Evolutionary conservation across 2,797 vertebrate species (phyloP).

Genomic region (Sarcophilus harrisii): DNA sequence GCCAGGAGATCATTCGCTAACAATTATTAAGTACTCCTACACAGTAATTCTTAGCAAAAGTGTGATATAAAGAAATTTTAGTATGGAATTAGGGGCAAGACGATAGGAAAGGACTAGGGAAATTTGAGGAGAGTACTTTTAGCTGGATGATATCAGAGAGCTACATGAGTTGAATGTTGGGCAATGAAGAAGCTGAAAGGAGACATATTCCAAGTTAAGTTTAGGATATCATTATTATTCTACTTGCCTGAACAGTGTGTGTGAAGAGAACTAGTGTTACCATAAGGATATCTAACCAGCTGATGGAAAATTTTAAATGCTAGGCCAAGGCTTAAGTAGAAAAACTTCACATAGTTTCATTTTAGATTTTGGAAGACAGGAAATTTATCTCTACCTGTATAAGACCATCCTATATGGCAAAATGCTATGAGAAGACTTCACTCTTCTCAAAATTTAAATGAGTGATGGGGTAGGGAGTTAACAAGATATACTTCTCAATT

Average conservation of each 20-base stretch:
- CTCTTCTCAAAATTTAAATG: neutral
- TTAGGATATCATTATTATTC: neutral
- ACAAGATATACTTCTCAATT: neutral
- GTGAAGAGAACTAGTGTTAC: neutral
- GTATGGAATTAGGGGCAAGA: neutral
- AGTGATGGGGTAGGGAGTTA: neutral
- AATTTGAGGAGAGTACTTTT: neutral
- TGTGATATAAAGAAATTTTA: neutral
- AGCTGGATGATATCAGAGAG: neutral
- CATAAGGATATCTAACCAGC: neutral
- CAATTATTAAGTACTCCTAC: neutral
- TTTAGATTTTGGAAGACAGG: neutral
- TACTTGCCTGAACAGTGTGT: neutral
- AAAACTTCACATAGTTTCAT: neutral
- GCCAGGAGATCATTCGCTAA: neutral
- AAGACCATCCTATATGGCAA: neutral
- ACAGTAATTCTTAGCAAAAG: neutral
- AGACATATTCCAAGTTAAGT: neutral
- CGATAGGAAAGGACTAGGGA: neutral
- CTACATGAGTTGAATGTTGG: neutral
- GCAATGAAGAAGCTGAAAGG: neutral
- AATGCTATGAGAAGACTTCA: neutral
- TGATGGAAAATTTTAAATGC: neutral
- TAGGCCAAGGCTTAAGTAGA: neutral
- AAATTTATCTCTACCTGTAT: neutral